Evolutionary conservation across 1,140 invertebrate genomes (phyloP), one percentile per base, ranked within the genome.

Genomic region (Megalonaias nervosa): DNA sequence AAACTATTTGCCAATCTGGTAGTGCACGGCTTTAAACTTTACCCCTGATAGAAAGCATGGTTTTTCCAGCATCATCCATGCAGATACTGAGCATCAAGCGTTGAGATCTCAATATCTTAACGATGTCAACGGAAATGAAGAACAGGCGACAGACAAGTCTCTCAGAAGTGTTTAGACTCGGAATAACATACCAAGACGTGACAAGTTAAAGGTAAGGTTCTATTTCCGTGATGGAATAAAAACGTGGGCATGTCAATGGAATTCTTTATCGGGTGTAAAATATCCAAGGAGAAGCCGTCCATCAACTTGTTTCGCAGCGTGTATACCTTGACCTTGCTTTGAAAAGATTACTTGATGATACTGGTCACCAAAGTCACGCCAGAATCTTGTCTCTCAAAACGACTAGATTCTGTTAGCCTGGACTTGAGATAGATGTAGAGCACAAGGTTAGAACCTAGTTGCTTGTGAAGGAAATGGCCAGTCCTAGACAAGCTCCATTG

Each of bases 291-390:
- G 69, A 58, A 15, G 21, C 17, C n/a, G 48, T 58, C 6, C 31
- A 79, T 17, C 59, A 77, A 61, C 56, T 77, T 71, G 75, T 77
- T 48, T 31, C 72, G 13, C 75, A 38, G 21, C 12, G 64, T 23
- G 26, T 26, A 62, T 57, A 59, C 13, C 17, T 57, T 48, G n/a
- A 59, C 57, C 31, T 62, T 17, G 72, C 55, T 38, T 73, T 79
- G 12, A 74, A 55, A 56, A 62, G 70, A 4, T n/a, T 75, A 23
- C 80, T 79, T 73, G 69, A 79, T 71, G 80, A 82, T 62, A 17
- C 66, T 38, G 77, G 73, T 4, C 65, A 26, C 11, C 60, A 59
- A 59, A 19, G 55, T 19, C 69, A 26, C 19, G 48, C 67, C 19
- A 14, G 68, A n/a, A 64, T 56, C 17, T 48, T 60, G 2, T 59